Evolutionary conservation across 2,888 invertebrate species (phyloP), one percentile per base, ranked within the genome.

Genomic region (Cephonodes hylas): DNA sequence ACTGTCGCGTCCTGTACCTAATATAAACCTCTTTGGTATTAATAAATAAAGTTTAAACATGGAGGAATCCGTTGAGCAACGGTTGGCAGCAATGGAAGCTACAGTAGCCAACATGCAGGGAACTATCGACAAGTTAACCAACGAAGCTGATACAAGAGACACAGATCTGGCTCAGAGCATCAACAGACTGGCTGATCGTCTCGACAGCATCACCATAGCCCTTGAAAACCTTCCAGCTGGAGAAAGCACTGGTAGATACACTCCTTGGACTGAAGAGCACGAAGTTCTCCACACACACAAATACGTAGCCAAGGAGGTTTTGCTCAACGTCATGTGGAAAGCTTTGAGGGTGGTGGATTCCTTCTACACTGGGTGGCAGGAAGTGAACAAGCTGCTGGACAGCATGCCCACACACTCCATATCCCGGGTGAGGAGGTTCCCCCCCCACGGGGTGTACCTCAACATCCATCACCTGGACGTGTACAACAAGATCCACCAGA

Each of bases 391-490:
- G 4, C 25, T 59, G 13, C 25, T 59, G 20, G 59, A 59, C 13
- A 10, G 31, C 1, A 44, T 60, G 23, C 53, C 48, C 1, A 23
- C 15, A 3, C 15, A 22, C 10, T 7, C 13, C 10, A 38, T 60
- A 8, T 15, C 38, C 22, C 34, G 42, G 18, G n/a, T 15, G 6
- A 23, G 5, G 4, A 31, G 60, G 18, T 60, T 60, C 38, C 60
- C 60, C 3, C 2, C 20, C 10, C 18, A 60, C 23, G 60, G 60
- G 8, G 6, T 38, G 3, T 60, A 60, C 15, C 15, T 60, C 3
- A 48, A 60, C 38, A 15, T 60, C 1, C 20, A 60, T 42, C 34
- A 60, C 10, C 15, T 34, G 3, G 60, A 60, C 15, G 22, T 60
- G 38, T 60, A 48, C 13, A 38, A 48, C 7, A 15, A 34, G 4